These are phyloP conservation scores for Dufourea novaeangliae DNA, from an alignment of 1,140 invertebrate genomes.

Conservation along the genomic window DNA sequence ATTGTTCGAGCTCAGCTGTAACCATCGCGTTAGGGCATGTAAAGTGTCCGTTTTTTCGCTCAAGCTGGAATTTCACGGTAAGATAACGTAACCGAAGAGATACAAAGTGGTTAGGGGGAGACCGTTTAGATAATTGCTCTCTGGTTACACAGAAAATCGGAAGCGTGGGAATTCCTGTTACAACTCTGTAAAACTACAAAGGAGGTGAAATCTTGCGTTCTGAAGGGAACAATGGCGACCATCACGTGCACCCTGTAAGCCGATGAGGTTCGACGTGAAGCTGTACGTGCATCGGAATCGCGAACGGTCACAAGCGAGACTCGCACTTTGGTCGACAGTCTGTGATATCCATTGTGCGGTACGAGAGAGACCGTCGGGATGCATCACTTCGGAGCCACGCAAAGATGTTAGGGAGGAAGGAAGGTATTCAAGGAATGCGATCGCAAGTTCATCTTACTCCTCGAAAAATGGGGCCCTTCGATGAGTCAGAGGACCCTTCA, in stretches of 20 bases:
- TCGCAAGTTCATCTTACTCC: constrained; percentile 50
- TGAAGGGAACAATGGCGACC: too few relatives aligned
- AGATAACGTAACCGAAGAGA: not conserved
- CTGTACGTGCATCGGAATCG: not conserved
- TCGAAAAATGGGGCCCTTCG: constrained; percentile 54
- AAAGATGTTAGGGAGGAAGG: not conserved
- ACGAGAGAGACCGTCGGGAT: constrained; percentile 16
- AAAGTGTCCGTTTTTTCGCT: not conserved
- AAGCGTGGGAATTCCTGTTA: not conserved
- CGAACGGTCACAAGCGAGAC: not conserved
- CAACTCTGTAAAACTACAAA: not conserved
- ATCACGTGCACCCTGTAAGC: too few relatives aligned
- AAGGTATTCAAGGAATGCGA: constrained; percentile 61
- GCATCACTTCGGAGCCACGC: not conserved
- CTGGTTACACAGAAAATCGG: not conserved
- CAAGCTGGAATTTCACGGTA: not conserved
- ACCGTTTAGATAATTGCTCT: not conserved
- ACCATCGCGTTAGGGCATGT: too few relatives aligned
- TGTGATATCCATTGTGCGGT: constrained; percentile 52
- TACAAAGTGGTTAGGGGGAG: too few relatives aligned
- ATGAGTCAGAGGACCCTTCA: constrained; percentile 53
- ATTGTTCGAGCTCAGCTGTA: not conserved
- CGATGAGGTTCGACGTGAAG: too few relatives aligned
- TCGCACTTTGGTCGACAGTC: constrained; percentile 49
- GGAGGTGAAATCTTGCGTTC: too few relatives aligned